Percentiles rank a stretch among this genome's conserved stretches.
Conservation (phyloP, 2,113 vertebrate genomes). For the Atlantisia rogersi region DNA sequence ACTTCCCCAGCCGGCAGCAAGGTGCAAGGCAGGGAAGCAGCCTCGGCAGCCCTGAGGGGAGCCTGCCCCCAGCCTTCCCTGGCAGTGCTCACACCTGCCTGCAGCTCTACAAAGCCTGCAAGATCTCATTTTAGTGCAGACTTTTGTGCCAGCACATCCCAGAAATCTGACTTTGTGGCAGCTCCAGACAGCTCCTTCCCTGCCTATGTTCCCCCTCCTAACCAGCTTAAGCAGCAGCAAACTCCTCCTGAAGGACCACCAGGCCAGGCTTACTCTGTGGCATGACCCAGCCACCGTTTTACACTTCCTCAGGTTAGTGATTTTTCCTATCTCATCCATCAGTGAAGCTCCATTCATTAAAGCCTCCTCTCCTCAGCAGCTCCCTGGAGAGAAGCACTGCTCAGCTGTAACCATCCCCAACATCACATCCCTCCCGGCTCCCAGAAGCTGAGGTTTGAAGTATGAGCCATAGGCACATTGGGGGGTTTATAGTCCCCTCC, state of each 20-base stretch:
- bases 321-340: slow-evolving; percentile 52
- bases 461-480: fast-evolving
- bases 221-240: neutral
- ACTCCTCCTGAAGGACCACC: neutral
- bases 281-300: neutral
- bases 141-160: neutral
- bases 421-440: neutral
- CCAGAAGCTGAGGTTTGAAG: neutral
- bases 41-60: neutral
- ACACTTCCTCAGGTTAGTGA: slow-evolving; percentile 16
- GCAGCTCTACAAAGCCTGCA: neutral
- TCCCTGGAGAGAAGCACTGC: neutral
- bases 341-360: slow-evolving; percentile 30
- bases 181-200: neutral
- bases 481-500: neutral
- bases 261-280: neutral
- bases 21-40: neutral
- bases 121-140: neutral
- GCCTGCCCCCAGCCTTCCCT: neutral
- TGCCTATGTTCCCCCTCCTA: fast-evolving
- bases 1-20: neutral
- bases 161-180: neutral
- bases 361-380: slow-evolving; percentile 1
- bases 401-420: neutral
- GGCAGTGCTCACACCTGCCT: neutral